A percentile compares a stretch with the other conserved stretches of the same genome.
Conservation (phyloP, 2,113 vertebrate species). For the Columba janthina region DNA sequence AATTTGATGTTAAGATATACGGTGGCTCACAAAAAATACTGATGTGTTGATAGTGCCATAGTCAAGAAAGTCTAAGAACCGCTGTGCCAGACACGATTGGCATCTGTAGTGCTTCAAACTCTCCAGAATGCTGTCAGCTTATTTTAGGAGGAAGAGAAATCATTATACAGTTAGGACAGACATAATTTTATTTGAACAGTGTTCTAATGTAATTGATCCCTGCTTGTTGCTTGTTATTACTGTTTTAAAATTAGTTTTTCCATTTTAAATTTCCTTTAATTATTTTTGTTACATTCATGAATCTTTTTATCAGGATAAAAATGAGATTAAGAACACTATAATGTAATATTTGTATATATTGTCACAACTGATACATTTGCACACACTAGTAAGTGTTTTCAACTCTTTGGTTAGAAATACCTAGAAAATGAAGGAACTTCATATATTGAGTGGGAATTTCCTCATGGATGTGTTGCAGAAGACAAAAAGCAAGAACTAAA, state of each 20-base stretch:
- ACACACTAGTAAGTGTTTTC: not conserved
- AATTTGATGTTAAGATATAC: not conserved
- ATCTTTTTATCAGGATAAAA: not conserved
- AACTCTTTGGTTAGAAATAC: constrained; percentile 36
- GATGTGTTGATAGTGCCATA: not conserved
- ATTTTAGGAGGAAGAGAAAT: not conserved
- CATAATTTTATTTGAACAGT: constrained; percentile 16
- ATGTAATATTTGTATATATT: not conserved
- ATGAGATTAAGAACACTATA: not conserved
- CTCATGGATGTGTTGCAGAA: not conserved
- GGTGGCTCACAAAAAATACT: not conserved
- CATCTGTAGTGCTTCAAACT: not conserved
- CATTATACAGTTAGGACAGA: not conserved
- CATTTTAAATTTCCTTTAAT: not conserved
- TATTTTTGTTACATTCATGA: not conserved
- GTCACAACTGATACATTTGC: not conserved
- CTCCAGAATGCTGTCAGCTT: constrained; percentile 6
- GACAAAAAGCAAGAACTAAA: constrained; percentile 10
- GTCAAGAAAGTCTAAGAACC: not conserved
- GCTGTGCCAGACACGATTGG: not conserved
- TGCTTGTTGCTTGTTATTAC: not conserved
- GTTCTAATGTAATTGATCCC: not conserved
- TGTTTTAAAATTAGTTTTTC: not conserved
- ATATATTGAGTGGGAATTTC: constrained; percentile 25
- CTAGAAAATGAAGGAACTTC: constrained; percentile 40